phyloP scores from a whole-genome alignment of 92 coral and sea anemone species.

The Palythoa grandis region DNA sequence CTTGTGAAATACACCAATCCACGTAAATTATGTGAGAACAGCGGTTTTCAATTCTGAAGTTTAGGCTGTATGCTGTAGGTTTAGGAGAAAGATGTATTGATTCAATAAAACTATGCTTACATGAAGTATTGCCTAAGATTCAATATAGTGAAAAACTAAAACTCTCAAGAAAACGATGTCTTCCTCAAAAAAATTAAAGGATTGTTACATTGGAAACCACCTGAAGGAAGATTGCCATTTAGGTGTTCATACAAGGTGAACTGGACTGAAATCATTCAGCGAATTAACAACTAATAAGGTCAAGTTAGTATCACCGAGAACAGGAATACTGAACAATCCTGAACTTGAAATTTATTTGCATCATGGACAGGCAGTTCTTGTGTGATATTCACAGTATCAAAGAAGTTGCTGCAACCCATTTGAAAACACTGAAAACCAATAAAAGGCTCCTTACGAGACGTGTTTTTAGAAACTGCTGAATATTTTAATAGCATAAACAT shows the following conservation, averaged over 20 bases:
- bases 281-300: constrained; percentile 37
- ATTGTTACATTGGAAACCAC: constrained; percentile 48
- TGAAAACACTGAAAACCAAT: constrained; percentile 44
- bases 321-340: constrained; percentile 49
- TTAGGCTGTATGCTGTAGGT: constrained; percentile 5
- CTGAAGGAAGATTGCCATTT: constrained; percentile 53
- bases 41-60: constrained; percentile 6
- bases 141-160: constrained; percentile 2
- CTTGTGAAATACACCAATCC: constrained; percentile 21
- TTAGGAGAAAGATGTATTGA: not conserved
- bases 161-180: constrained; percentile 43
- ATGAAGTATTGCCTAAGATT: constrained; percentile 1
- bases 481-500: constrained; percentile 50
- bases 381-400: constrained; percentile 51
- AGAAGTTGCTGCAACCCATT: constrained; percentile 57
- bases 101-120: not conserved
- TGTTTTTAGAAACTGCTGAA: constrained; percentile 43
- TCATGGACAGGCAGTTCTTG: constrained; percentile 56
- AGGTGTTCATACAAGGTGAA: constrained; percentile 42
- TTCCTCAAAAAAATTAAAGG: constrained; percentile 44
- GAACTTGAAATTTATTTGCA: constrained; percentile 49
- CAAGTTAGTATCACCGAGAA: constrained; percentile 50
- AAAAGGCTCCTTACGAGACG: constrained; percentile 52
- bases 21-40: constrained; percentile 17
- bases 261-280: constrained; percentile 55